A percentile compares a stretch with the other conserved stretches of the same genome.
phyloP scores from a whole-genome alignment of 1,140 invertebrate genomes.

The Drosophila truncata region DNA sequence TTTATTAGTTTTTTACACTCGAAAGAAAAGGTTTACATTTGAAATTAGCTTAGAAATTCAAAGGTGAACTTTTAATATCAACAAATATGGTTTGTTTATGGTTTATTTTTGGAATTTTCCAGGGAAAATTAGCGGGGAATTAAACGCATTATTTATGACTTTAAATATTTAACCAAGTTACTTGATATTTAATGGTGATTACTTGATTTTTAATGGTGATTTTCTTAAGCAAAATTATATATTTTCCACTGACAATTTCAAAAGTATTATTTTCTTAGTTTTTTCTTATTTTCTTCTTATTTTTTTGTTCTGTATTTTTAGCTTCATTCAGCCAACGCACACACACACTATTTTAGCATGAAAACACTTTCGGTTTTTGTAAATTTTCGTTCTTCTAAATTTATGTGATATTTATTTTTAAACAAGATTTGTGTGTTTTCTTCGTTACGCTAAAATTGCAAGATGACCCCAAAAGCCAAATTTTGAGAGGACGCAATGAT shows the following conservation, averaged over 20 bases:
- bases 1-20: constrained; percentile 33
- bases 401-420: constrained; percentile 78
- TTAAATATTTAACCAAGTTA: neutral
- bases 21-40: constrained; percentile 9
- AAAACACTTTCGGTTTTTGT: constrained; percentile 60
- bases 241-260: constrained; percentile 22
- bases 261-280: constrained; percentile 27
- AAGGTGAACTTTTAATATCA: constrained; percentile 3
- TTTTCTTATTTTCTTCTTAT: constrained; percentile 25
- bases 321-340: constrained; percentile 61
- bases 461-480: constrained; percentile 76
- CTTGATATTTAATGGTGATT: neutral
- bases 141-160: neutral
- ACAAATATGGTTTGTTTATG: neutral
- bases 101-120: constrained; percentile 10
- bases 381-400: constrained; percentile 67
- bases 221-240: neutral
- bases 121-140: neutral
- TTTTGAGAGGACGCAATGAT: constrained; percentile 25
- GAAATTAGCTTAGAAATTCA: neutral
- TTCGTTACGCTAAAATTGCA: constrained; percentile 68
- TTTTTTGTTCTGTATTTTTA: constrained; percentile 62
- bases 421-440: constrained; percentile 34
- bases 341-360: constrained; percentile 21
- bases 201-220: neutral